These are phyloP conservation scores for Trichopoda pennipes DNA, from an alignment of 2,888 invertebrate species.

Conservation along the genomic window DNA sequence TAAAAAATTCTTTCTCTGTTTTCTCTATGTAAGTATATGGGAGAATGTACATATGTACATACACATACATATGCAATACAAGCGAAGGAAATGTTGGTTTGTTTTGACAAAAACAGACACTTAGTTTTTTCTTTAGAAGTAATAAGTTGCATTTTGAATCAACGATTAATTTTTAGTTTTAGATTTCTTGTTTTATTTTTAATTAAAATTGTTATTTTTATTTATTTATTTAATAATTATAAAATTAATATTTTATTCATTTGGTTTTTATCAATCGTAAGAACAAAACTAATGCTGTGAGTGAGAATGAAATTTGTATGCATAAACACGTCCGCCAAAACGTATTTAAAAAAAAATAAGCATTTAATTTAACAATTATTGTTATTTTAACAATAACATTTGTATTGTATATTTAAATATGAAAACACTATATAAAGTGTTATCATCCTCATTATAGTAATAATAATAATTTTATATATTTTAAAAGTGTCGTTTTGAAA, in stretches of 20 bases:
- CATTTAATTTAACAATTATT: slow-evolving; percentile 13
- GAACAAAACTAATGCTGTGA: slow-evolving; percentile 11
- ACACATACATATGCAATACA: no score
- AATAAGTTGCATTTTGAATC: slow-evolving; percentile 57
- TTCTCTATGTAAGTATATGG: no score
- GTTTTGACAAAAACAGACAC: no score
- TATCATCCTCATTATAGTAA: slow-evolving; percentile 25
- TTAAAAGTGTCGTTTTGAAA: slow-evolving; percentile 28
- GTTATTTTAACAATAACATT: slow-evolving; percentile 28
- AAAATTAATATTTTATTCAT: slow-evolving; percentile 1
- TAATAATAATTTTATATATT: not conserved
- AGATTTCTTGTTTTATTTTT: slow-evolving; percentile 33
- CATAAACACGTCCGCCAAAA: slow-evolving; percentile 24
- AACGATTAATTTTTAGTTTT: slow-evolving; percentile 61
- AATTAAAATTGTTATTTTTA: slow-evolving; percentile 1
- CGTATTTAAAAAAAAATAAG: slow-evolving; percentile 32
- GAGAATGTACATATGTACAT: no score
- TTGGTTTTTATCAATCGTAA: slow-evolving; percentile 5
- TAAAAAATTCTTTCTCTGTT: no score
- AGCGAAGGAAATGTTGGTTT: no score
- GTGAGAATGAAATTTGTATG: slow-evolving; percentile 35
- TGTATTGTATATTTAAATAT: slow-evolving; percentile 34
- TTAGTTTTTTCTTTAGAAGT: no score
- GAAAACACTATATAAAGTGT: slow-evolving; percentile 33
- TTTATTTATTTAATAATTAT: slow-evolving; percentile 9